Conservation (phyloP, 2,888 invertebrate genomes). For the Rhimphoctona megacephalus region DNA sequence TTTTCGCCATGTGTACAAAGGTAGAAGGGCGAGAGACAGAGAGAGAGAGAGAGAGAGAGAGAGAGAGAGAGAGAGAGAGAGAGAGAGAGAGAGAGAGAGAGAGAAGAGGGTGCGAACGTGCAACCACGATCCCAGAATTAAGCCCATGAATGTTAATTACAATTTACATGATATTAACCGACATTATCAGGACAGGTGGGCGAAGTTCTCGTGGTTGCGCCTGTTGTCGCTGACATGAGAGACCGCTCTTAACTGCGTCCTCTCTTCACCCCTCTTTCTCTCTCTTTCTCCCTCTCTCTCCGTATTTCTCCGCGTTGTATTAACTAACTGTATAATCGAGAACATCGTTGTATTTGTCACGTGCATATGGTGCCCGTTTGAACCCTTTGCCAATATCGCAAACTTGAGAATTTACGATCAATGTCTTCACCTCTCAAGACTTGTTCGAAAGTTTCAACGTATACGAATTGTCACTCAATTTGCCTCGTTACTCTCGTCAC, state of each 20-base stretch:
- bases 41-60: slow-evolving; percentile 8
- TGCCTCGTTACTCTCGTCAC: slow-evolving; percentile 10
- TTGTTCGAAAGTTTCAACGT: not conserved
- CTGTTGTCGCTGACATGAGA: slow-evolving; percentile 75
- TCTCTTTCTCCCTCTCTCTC: slow-evolving; percentile 29
- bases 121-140: slow-evolving; percentile 77
- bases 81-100: not conserved
- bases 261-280: slow-evolving; percentile 21
- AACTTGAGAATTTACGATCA: slow-evolving; percentile 9
- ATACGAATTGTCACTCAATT: slow-evolving; percentile 23
- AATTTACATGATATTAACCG: slow-evolving; percentile 84
- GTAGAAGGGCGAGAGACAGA: not conserved
- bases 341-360: slow-evolving; percentile 4
- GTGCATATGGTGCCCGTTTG: slow-evolving; percentile 66
- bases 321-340: slow-evolving; percentile 64
- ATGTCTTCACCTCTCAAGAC: not conserved
- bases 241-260: slow-evolving; percentile 20
- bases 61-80: slow-evolving; percentile 10
- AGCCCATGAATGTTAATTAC: slow-evolving; percentile 84
- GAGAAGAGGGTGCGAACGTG: slow-evolving; percentile 41
- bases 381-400: slow-evolving; percentile 36
- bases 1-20: slow-evolving; percentile 67
- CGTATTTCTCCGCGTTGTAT: slow-evolving; percentile 38
- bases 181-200: slow-evolving; percentile 83
- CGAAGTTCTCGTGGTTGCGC: slow-evolving; percentile 76